These are phyloP conservation scores for Drosophila niveifrons DNA, from an alignment of 2,888 invertebrate genomes.

Conservation along the genomic window DNA sequence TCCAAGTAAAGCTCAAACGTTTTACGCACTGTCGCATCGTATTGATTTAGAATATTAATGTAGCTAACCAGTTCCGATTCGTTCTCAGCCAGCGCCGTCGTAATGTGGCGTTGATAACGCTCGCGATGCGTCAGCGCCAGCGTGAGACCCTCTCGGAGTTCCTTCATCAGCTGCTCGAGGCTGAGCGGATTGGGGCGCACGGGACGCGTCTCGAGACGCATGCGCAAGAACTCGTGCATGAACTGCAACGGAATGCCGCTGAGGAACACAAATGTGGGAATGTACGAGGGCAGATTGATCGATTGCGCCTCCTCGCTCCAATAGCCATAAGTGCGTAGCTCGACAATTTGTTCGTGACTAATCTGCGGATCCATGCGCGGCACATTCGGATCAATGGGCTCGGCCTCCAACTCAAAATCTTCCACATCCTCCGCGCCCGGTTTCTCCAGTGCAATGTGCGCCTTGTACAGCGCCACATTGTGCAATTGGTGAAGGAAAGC, in stretches of 20 bases:
- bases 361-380: constrained; percentile 84
- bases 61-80: constrained; percentile 86
- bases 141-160: constrained; percentile 95
- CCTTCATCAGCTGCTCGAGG: constrained; percentile 94
- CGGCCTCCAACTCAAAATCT: constrained; percentile 84
- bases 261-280: constrained; percentile 93
- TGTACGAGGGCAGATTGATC: constrained; percentile 94
- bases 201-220: constrained; percentile 93
- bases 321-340: constrained; percentile 88
- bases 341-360: constrained; percentile 83
- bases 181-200: constrained; percentile 94
- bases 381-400: constrained; percentile 85
- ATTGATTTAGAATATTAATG: constrained; percentile 88
- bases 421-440: constrained; percentile 81
- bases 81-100: constrained; percentile 87
- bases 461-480: constrained; percentile 89
- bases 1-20: constrained; percentile 94
- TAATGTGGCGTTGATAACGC: constrained; percentile 90
- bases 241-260: constrained; percentile 94
- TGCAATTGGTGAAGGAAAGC: constrained; percentile 92
- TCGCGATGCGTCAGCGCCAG: constrained; percentile 93
- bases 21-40: constrained; percentile 91
- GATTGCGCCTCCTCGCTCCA: constrained; percentile 91
- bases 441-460: constrained; percentile 89
- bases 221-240: constrained; percentile 95